Evolutionary conservation across 2,888 invertebrate species (phyloP).

Genomic region (Cephonodes hylas): DNA sequence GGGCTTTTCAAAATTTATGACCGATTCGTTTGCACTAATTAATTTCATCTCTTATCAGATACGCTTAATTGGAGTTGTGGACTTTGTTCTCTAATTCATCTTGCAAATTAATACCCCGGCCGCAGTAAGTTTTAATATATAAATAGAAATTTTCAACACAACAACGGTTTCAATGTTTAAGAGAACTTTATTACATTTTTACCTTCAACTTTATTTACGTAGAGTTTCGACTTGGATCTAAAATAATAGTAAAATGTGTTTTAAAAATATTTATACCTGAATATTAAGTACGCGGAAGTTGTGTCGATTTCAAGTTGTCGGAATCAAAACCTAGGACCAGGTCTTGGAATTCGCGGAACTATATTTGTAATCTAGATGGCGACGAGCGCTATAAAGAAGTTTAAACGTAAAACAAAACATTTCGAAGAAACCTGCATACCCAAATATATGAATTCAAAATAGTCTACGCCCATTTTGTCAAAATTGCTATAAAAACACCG

Average conservation of each 20-base stretch:
- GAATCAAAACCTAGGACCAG: too few species aligned
- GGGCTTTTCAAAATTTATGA: constrained; percentile 55
- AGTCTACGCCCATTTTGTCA: background rate
- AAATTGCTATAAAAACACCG: background rate
- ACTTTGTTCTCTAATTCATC: constrained; percentile 53
- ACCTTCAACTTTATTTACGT: background rate
- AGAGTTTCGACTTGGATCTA: too few species aligned
- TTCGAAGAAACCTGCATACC: too few species aligned
- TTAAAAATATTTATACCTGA: too few species aligned
- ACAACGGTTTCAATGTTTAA: background rate
- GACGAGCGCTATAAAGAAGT: too few species aligned
- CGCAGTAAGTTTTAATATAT: constrained; percentile 30
- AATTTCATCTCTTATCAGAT: constrained; percentile 65
- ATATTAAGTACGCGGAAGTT: too few species aligned
- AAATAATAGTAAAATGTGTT: too few species aligned
- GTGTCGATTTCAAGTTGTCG: too few species aligned
- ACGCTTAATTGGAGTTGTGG: constrained; percentile 57
- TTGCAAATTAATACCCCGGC: constrained; percentile 41
- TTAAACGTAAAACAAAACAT: too few species aligned
- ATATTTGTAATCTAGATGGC: too few species aligned
- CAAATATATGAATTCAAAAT: too few species aligned
- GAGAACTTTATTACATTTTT: background rate
- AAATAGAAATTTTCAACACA: constrained; percentile 13
- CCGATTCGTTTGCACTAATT: constrained; percentile 60
- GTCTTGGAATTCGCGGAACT: too few species aligned